Conservation (phyloP, 23 tunicate species). For the Botrylloides violaceus region DNA sequence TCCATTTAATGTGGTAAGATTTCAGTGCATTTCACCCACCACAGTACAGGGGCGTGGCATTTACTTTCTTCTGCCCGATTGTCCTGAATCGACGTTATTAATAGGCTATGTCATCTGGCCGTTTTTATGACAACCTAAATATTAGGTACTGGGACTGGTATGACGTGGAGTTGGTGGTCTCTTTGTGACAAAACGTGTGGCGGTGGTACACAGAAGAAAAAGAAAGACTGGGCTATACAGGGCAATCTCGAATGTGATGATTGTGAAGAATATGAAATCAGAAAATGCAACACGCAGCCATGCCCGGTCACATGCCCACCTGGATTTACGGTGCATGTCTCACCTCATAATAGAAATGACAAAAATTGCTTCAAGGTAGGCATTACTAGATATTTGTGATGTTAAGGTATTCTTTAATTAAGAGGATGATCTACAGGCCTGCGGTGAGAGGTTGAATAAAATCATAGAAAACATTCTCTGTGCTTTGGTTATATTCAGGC, state of each 20-base stretch:
- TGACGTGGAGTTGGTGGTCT: background rate
- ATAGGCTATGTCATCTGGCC: no score
- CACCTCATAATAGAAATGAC: slow-evolving; percentile 13
- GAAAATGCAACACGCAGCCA: slow-evolving; percentile 55
- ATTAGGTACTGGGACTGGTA: slow-evolving; percentile 1
- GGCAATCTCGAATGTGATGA: slow-evolving; percentile 23
- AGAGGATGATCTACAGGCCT: background rate
- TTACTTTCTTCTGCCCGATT: no score
- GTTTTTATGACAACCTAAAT: no score
- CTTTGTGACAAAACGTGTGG: slow-evolving; percentile 53
- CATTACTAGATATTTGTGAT: no score
- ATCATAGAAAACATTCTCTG: slow-evolving; percentile 3
- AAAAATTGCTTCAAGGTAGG: slow-evolving; percentile 50
- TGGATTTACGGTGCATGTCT: slow-evolving; percentile 20
- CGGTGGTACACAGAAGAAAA: slow-evolving; percentile 25
- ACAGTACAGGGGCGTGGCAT: no score
- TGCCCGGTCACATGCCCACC: slow-evolving; percentile 49
- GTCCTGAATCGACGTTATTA: no score
- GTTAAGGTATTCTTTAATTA: background rate
- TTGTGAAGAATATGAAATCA: slow-evolving; percentile 24
- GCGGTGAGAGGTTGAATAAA: background rate
- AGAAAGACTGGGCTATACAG: slow-evolving; percentile 44
- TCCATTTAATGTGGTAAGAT: no score
- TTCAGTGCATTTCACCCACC: no score
- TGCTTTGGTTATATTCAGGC: background rate